Evolutionary conservation across 2,797 vertebrate genomes (phyloP), one percentile per base, ranked within the genome.

Genomic region (Eupleurogrammus muticus): DNA sequence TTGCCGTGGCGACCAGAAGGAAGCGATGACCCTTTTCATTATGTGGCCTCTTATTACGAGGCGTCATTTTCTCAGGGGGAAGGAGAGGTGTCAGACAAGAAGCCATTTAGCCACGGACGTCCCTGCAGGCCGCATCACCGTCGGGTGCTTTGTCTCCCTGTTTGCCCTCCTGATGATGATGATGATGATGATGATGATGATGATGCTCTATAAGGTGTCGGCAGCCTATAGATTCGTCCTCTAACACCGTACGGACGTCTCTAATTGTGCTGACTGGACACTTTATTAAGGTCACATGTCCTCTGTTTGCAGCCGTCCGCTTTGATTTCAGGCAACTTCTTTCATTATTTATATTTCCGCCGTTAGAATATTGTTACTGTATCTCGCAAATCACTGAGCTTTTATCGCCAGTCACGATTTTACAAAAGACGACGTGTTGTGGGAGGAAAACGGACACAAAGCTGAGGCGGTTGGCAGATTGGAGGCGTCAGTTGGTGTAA

Each of bases 1-100:
- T 92, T 89, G 75, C 87, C 87, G 90, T 66, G 88, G 90, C 60
- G 88, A 91, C 88, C 34, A 59, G 55, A 70, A 35, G 59, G 71
- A 52, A 77, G 75, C 82, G 83, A 65, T 75, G 70, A 67, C 64
- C 60, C 73, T 78, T 71, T 71, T 79, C 46, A 81, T 86, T 73
- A 68, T 80, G 54, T 57, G 65, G 62, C 57, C 66, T 75, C 63
- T 62, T 71, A 72, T 63, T 61, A 81, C 60, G 82, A 78, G 74
- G 32, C 70, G 65, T 77, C 4, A 61, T 28, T 28, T 28, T 28
- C 28, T 28, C 28, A 28, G 28, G 28, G 6, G 28, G 28, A 28
- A 28, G 28, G 28, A 28, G 28, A 28, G 28, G 28, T 28, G n/a
- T 40, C 55, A 66, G 40, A 17, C 38, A 76, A 65, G 49, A 56